These are phyloP conservation scores for Leptinotarsa undecemlineata DNA, from an alignment of 1,140 invertebrate species.

Conservation along the genomic window DNA sequence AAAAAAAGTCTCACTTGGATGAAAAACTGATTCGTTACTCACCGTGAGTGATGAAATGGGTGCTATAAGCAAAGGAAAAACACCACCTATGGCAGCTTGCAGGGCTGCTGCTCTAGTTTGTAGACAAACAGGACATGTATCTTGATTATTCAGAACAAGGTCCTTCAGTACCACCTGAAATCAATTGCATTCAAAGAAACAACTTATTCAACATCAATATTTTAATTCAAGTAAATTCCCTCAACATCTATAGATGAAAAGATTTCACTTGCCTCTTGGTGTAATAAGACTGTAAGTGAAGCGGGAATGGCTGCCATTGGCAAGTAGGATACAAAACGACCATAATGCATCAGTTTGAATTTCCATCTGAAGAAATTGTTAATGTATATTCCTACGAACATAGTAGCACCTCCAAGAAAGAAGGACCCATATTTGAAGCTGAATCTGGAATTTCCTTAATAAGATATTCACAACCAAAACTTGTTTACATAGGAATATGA, in stretches of 20 bases:
- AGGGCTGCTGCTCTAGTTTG: slow-evolving; percentile 54
- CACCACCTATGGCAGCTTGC: slow-evolving; percentile 51
- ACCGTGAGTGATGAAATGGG: slow-evolving; percentile 55
- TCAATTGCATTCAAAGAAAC: slow-evolving; percentile 1
- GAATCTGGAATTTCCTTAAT: slow-evolving; percentile 48
- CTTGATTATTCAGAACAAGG: slow-evolving; percentile 49
- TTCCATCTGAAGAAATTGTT: slow-evolving; percentile 56
- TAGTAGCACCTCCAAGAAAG: slow-evolving; percentile 30
- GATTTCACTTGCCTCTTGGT: slow-evolving; percentile 49
- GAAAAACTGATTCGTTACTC: slow-evolving; percentile 22
- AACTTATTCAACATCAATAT: not conserved
- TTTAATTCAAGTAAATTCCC: not conserved
- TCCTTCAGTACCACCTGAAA: slow-evolving; percentile 53
- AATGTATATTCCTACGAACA: slow-evolving; percentile 52
- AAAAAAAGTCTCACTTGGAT: too few relatives aligned
- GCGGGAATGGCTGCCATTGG: slow-evolving; percentile 56
- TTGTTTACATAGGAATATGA: too few relatives aligned
- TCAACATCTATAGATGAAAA: not conserved
- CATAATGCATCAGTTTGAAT: slow-evolving; percentile 52
- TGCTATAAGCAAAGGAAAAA: slow-evolving; percentile 55
- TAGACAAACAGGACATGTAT: slow-evolving; percentile 54
- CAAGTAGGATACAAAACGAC: slow-evolving; percentile 54
- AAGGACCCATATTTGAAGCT: slow-evolving; percentile 50
- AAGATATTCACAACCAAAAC: too few relatives aligned
- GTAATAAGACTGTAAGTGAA: slow-evolving; percentile 52